Evolutionary conservation across 2,113 vertebrate species (phyloP).

Genomic region (Esox niger): DNA sequence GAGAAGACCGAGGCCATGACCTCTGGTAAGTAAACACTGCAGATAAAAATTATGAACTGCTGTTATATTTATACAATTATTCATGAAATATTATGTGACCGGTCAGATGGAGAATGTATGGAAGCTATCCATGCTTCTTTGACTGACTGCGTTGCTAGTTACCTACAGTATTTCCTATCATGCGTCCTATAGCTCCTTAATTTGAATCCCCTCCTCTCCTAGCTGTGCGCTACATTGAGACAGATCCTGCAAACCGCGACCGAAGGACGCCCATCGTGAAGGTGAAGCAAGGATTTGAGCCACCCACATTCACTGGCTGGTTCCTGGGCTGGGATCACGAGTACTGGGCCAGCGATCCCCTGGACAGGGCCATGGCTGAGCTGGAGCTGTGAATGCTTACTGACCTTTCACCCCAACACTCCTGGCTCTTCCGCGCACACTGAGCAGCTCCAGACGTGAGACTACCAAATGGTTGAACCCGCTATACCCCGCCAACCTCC

Average conservation of each 20-base stretch:
- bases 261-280: slow-evolving; percentile 81
- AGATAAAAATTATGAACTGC: too few relatives aligned
- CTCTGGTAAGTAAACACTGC: slow-evolving; percentile 78
- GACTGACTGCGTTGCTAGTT: neutral
- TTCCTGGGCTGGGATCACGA: slow-evolving; percentile 95
- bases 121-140: too few relatives aligned
- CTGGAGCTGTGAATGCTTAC: slow-evolving; percentile 78
- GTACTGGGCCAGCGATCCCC: slow-evolving; percentile 89
- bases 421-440: slow-evolving; percentile 28
- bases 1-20: slow-evolving; percentile 88
- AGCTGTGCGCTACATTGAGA: slow-evolving; percentile 92
- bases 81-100: too few relatives aligned
- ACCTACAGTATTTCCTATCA: too few relatives aligned
- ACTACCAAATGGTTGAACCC: slow-evolving; percentile 15
- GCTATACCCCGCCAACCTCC: slow-evolving; percentile 7
- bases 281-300: slow-evolving; percentile 88
- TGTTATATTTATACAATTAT: neutral
- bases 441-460: slow-evolving; percentile 27
- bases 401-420: slow-evolving; percentile 19
- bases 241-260: slow-evolving; percentile 86
- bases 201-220: slow-evolving; percentile 16
- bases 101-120: too few relatives aligned
- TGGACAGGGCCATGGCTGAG: slow-evolving; percentile 86
- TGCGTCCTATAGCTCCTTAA: neutral
- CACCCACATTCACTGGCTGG: slow-evolving; percentile 94